Evolutionary conservation across 2,888 invertebrate species (phyloP).

Genomic region (Lepidochrysops patricia): DNA sequence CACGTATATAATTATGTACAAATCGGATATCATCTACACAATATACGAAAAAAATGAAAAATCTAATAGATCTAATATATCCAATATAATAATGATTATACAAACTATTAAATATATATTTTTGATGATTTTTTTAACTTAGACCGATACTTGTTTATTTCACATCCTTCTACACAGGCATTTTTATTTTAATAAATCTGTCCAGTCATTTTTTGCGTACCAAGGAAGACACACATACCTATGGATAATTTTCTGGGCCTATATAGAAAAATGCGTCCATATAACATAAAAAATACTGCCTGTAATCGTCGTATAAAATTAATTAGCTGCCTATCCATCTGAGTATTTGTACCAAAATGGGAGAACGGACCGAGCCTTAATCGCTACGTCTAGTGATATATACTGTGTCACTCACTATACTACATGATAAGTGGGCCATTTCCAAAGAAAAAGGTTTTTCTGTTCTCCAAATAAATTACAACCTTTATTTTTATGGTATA

Average conservation of each 20-base stretch:
- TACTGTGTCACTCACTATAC: conserved; percentile 56
- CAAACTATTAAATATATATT: conserved; percentile 13
- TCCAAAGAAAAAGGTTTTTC: too few relatives aligned
- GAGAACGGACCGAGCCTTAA: conserved; percentile 41
- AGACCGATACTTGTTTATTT: conserved; percentile 9
- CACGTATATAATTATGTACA: conserved; percentile 15
- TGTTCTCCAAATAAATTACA: too few relatives aligned
- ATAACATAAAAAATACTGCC: conserved; percentile 5
- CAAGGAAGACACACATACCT: background rate
- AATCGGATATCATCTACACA: conserved; percentile 7
- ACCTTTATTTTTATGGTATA: too few relatives aligned
- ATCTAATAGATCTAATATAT: conserved; percentile 11
- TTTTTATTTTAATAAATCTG: background rate
- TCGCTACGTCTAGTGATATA: conserved; percentile 40
- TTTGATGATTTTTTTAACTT: conserved; percentile 7
- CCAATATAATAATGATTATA: conserved; percentile 10
- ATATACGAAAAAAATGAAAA: conserved; percentile 11
- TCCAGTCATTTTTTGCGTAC: background rate
- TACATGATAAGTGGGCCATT: conserved; percentile 40
- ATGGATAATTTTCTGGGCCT: background rate
- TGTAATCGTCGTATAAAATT: conserved; percentile 9
- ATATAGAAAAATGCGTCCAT: background rate
- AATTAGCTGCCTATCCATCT: conserved; percentile 44
- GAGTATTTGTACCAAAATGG: conserved; percentile 69
- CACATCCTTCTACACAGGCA: background rate